phyloP scores from a whole-genome alignment of 2,888 invertebrate species.

The Pyrochroa serraticornis region DNA sequence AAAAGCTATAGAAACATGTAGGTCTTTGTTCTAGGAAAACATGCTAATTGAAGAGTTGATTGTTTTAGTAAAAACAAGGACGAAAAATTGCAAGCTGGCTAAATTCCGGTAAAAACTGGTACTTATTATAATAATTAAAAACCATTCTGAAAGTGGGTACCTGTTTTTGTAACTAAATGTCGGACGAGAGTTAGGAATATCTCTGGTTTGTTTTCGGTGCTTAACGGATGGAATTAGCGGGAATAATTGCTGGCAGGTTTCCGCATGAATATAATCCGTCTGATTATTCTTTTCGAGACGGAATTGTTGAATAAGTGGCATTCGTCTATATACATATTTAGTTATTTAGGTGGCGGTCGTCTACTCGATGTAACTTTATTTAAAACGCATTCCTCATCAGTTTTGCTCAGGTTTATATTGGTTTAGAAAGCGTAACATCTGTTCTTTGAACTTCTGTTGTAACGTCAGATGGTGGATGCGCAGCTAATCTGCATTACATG shows the following conservation, averaged over 20 bases:
- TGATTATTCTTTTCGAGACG: slow-evolving; percentile 10
- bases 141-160: background rate
- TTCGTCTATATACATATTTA: slow-evolving; percentile 15
- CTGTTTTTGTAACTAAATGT: slow-evolving; percentile 2
- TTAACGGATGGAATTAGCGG: slow-evolving; percentile 9
- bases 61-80: no score
- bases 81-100: no score
- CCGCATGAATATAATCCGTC: slow-evolving; percentile 12
- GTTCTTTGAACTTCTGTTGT: slow-evolving; percentile 39
- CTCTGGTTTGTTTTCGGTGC: slow-evolving; percentile 6
- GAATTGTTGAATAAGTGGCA: background rate
- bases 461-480: slow-evolving; percentile 41
- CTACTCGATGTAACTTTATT: slow-evolving; percentile 25
- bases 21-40: no score
- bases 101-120: background rate
- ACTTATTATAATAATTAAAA: background rate
- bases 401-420: slow-evolving; percentile 37
- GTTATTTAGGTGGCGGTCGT: slow-evolving; percentile 9
- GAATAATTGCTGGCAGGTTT: slow-evolving; percentile 12
- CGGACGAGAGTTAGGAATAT: background rate
- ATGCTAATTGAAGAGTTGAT: no score
- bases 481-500: slow-evolving; percentile 50
- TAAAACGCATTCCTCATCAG: slow-evolving; percentile 39
- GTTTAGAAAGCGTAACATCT: slow-evolving; percentile 40
- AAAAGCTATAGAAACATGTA: no score